Base-by-base conservation (phyloP, 2,888 invertebrate species). In the Sesia apiformis region DNA sequence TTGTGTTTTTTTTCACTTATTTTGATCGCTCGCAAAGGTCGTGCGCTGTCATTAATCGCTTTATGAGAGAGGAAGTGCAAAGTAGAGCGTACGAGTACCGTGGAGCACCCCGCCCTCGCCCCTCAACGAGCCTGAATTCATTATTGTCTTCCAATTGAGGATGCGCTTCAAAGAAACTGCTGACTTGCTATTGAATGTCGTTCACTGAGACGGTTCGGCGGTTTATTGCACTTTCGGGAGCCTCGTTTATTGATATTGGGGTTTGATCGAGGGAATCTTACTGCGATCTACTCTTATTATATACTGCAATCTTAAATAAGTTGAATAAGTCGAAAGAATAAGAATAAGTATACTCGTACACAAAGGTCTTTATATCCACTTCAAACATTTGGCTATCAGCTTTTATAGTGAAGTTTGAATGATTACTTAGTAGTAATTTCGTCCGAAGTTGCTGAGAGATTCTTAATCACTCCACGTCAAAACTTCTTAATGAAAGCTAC, bases 101-200 rank as follows among this genome's bases (percentile, higher is more conserved):
- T 81, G 66, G 67, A 81, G 74, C 62, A 69, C 60, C 59, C 64
- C 58, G 62, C 55, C 58, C 55, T 59, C 59, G 60, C 60, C 60
- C 63, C 76, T 66, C 69, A 66, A 67, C 73, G 69, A 62, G 76
- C 73, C 78, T 79, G 84, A 85, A 85, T 85, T 84, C 84, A 85
- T 85, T 84, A 84, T 84, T 84, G 82, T 84, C 81, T 76, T 75
- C 76, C 65, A 74, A 71, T 74, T 70, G 73, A 78, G 71, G 79
- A 79, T 78, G 82, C 77, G 79, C 78, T 77, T 84, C 82, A 85
- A 86, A 85, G 84, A 84, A 84, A 84, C 74, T 82, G 85, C 86
- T 84, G 84, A 85, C 78, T 78, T 75, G 40, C 70, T 68, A 68
- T 71, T 71, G 71, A 65, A 68, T 63, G 67, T 63, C 70, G 70